A percentile compares a stretch with the other conserved stretches of the same genome.
Evolutionary conservation across 2,113 vertebrate genomes (phyloP).

Genomic region (Chitala chitala): DNA sequence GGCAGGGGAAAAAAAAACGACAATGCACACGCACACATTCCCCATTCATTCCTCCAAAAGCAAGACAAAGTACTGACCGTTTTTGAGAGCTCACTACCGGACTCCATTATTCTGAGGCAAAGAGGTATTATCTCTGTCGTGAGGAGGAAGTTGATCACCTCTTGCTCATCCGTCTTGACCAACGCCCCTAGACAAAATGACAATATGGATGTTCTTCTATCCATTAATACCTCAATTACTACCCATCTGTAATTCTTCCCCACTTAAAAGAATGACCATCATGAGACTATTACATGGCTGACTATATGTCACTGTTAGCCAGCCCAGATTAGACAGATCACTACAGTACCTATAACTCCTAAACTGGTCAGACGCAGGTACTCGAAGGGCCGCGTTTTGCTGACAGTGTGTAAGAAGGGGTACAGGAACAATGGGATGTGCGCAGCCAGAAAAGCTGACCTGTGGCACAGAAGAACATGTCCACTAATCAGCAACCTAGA

Average conservation of each 20-base stretch:
- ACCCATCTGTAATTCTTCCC: too few relatives aligned
- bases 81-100: slow-evolving; percentile 96
- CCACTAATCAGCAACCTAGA: too few relatives aligned
- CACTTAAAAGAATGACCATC: too few relatives aligned
- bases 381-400: slow-evolving; percentile 94
- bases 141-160: slow-evolving; percentile 96
- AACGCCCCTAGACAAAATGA: slow-evolving; percentile 74
- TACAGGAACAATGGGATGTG: slow-evolving; percentile 96
- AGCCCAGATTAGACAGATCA: neutral
- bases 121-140: slow-evolving; percentile 98
- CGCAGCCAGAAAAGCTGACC: slow-evolving; percentile 92
- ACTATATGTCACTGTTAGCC: neutral
- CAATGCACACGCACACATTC: too few relatives aligned
- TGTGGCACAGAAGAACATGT: slow-evolving; percentile 45
- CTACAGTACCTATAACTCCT: slow-evolving; percentile 84
- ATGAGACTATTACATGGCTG: too few relatives aligned
- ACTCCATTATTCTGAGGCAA: slow-evolving; percentile 97
- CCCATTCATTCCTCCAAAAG: neutral
- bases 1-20: too few relatives aligned
- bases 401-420: slow-evolving; percentile 95
- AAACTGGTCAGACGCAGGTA: slow-evolving; percentile 95
- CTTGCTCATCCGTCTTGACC: slow-evolving; percentile 97
- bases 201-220: neutral
- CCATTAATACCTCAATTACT: too few relatives aligned
- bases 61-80: slow-evolving; percentile 76